phyloP scores from a whole-genome alignment of 2,888 invertebrate species.

The Eremobia ochroleuca region DNA sequence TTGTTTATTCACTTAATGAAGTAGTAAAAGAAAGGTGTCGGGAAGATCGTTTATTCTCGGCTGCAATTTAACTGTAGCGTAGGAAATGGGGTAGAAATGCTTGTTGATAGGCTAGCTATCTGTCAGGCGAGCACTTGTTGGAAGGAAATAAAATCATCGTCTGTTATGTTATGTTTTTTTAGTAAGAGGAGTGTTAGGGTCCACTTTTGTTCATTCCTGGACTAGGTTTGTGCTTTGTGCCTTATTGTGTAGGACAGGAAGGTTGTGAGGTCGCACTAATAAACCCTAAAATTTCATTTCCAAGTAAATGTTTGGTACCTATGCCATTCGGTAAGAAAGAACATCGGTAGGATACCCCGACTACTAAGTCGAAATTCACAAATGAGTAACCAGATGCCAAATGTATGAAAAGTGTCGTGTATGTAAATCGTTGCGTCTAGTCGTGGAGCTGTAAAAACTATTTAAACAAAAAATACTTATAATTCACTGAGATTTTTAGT shows the following conservation, averaged over 20 bases:
- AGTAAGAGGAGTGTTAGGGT: not conserved
- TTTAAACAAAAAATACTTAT: too few relatives aligned
- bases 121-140: constrained; percentile 39
- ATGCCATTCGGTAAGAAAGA: not conserved
- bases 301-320: too few relatives aligned
- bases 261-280: too few relatives aligned
- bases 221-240: not conserved
- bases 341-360: too few relatives aligned
- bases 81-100: constrained; percentile 38
- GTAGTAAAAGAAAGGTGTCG: constrained; percentile 46
- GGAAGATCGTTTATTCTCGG: constrained; percentile 52
- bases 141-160: constrained; percentile 21
- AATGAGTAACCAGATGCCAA: not conserved
- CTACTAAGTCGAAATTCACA: not conserved
- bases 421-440: too few relatives aligned
- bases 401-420: too few relatives aligned
- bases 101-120: constrained; percentile 48
- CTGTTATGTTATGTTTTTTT: not conserved
- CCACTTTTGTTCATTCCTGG: not conserved
- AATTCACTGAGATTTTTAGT: too few relatives aligned
- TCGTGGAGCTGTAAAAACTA: too few relatives aligned
- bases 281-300: not conserved
- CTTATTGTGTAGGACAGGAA: not conserved
- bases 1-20: constrained; percentile 53
- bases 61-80: constrained; percentile 53